These are phyloP conservation scores for Dendrolimus kikuchii DNA, from an alignment of 1,140 invertebrate genomes.

Conservation along the genomic window DNA sequence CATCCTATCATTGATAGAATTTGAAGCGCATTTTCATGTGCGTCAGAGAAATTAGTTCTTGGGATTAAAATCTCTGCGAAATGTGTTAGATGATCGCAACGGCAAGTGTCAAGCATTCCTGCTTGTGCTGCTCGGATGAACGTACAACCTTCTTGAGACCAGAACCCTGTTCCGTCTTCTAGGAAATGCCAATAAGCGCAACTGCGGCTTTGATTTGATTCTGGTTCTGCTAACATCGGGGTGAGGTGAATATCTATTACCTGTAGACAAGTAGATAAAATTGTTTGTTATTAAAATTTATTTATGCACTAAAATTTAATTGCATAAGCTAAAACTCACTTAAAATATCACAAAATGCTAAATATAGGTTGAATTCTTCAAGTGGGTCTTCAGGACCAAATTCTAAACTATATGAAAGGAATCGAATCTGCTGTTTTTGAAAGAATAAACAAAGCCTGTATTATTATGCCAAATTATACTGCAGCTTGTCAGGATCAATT, in stretches of 20 bases:
- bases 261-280: conserved; percentile 26
- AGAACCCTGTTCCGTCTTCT: conserved; percentile 35
- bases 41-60: conserved; percentile 37
- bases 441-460: too few species aligned
- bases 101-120: conserved; percentile 55
- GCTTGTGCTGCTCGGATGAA: conserved; percentile 32
- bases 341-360: too few species aligned
- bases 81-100: conserved; percentile 68
- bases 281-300: conserved; percentile 2
- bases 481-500: too few species aligned
- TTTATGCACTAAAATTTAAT: too few species aligned
- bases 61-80: conserved; percentile 66
- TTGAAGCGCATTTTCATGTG: conserved; percentile 43
- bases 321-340: too few species aligned
- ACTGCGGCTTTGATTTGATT: conserved; percentile 40
- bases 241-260: conserved; percentile 56
- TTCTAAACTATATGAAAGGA: too few species aligned
- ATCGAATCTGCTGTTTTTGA: too few species aligned
- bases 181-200: conserved; percentile 67
- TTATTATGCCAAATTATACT: too few species aligned
- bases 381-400: too few species aligned
- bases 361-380: too few species aligned
- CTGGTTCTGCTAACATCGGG: conserved; percentile 22
- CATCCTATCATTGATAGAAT: conserved; percentile 61
- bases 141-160: conserved; percentile 60